Conservation (phyloP, 2,888 invertebrate species). For the Nesidiocoris tenuis region DNA sequence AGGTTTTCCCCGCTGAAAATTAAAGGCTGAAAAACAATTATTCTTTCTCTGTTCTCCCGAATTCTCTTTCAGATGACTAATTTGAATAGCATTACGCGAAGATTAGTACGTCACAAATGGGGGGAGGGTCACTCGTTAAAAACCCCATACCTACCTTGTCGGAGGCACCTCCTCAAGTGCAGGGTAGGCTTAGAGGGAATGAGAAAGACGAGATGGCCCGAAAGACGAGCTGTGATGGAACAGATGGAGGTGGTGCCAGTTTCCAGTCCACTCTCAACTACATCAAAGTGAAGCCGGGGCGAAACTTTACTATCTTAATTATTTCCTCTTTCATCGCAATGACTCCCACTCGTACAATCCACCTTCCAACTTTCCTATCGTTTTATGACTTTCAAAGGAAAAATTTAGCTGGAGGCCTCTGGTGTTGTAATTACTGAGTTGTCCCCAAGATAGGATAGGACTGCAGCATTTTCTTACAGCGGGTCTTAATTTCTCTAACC, state of each 20-base stretch:
- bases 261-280: conserved; percentile 22
- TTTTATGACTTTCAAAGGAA: conserved; percentile 31
- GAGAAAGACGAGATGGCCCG: background rate
- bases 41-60: background rate
- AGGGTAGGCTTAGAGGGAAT: background rate
- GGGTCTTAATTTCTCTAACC: background rate
- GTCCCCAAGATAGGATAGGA: background rate
- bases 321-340: conserved; percentile 28
- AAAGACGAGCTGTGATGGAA: background rate
- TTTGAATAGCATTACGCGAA: conserved; percentile 10
- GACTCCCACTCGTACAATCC: background rate
- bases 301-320: conserved; percentile 37
- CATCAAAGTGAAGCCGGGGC: conserved; percentile 22
- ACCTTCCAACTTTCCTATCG: conserved; percentile 2
- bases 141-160: background rate
- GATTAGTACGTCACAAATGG: background rate
- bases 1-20: no score
- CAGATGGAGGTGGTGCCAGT: background rate
- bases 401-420: conserved; percentile 34
- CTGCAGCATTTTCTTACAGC: background rate
- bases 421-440: conserved; percentile 24
- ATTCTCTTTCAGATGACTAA: background rate
- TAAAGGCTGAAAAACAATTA: no score
- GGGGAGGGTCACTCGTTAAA: background rate
- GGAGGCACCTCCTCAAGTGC: background rate